phyloP scores from a whole-genome alignment of 2,113 vertebrate species.

The Tonatia bakeri region DNA sequence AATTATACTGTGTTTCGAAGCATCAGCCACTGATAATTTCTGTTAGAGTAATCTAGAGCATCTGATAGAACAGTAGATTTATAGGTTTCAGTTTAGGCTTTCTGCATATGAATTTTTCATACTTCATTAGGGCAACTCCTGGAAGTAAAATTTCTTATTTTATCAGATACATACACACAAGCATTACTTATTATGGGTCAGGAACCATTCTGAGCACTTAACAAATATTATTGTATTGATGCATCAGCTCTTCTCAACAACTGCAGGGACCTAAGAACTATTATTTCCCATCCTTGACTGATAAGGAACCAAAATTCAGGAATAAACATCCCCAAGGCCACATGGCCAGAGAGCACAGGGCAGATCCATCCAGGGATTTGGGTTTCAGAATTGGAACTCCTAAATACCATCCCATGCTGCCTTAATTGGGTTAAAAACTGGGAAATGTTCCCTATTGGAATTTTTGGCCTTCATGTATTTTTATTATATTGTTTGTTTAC shows the following conservation, averaged over 20 bases:
- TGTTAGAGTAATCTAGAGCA: neutral
- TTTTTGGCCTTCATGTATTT: neutral
- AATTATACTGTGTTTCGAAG: neutral
- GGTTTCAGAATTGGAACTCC: neutral
- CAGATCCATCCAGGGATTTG: neutral
- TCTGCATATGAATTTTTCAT: neutral
- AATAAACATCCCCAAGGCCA: neutral
- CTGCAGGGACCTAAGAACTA: rapidly evolving
- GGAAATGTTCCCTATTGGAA: neutral
- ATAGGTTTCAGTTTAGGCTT: neutral
- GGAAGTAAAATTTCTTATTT: neutral
- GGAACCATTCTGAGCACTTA: neutral
- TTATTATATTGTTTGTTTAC: neutral
- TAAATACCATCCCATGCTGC: neutral
- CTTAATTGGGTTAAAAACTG: neutral
- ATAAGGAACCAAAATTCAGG: neutral
- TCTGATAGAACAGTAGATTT: neutral
- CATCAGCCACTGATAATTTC: neutral
- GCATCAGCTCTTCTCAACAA: neutral
- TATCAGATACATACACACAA: too few relatives aligned
- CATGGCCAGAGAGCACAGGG: neutral
- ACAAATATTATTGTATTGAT: neutral
- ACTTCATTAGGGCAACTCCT: neutral
- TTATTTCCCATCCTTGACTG: neutral
- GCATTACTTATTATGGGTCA: neutral